Percentiles rank a stretch among this genome's conserved stretches.
phyloP scores from a whole-genome alignment of 2,888 invertebrate genomes.

The Lypha dubia region DNA sequence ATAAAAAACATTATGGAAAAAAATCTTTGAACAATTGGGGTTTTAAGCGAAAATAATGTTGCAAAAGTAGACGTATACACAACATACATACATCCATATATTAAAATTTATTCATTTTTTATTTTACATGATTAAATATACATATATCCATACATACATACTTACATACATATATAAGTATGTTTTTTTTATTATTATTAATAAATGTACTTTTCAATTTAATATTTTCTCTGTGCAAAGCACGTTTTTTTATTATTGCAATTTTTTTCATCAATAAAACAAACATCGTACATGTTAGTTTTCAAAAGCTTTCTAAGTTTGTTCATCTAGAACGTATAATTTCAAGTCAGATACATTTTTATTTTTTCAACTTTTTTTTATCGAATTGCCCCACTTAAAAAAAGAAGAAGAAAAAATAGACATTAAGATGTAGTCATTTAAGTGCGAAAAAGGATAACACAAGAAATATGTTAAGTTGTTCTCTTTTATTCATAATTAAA shows the following conservation, averaged over 20 bases:
- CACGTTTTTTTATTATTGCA: slow-evolving; percentile 56
- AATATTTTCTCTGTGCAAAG: slow-evolving; percentile 54
- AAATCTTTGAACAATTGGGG: slow-evolving; percentile 46
- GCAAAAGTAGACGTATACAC: slow-evolving; percentile 12
- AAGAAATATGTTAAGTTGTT: slow-evolving; percentile 53
- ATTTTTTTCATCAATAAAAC: slow-evolving; percentile 44
- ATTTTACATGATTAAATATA: slow-evolving; percentile 23
- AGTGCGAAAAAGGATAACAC: slow-evolving; percentile 46
- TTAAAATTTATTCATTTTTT: slow-evolving; percentile 20
- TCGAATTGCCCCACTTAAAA: slow-evolving; percentile 34
- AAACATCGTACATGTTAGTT: slow-evolving; percentile 5
- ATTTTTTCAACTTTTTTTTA: slow-evolving; percentile 26
- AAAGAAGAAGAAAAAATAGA: slow-evolving; percentile 19
- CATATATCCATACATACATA: not conserved
- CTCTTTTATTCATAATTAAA: slow-evolving; percentile 52
- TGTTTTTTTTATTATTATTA: not conserved
- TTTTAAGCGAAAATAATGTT: slow-evolving; percentile 1
- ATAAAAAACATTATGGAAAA: slow-evolving; percentile 42
- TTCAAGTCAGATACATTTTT: slow-evolving; percentile 26
- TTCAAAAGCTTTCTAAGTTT: slow-evolving; percentile 6
- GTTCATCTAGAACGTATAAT: slow-evolving; percentile 2
- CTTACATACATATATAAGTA: slow-evolving; percentile 10
- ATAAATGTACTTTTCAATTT: slow-evolving; percentile 15
- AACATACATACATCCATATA: no score
- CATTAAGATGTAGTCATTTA: slow-evolving; percentile 61